phyloP scores from a whole-genome alignment of 2,113 vertebrate genomes.

The Trichomycterus rosablanca region DNA sequence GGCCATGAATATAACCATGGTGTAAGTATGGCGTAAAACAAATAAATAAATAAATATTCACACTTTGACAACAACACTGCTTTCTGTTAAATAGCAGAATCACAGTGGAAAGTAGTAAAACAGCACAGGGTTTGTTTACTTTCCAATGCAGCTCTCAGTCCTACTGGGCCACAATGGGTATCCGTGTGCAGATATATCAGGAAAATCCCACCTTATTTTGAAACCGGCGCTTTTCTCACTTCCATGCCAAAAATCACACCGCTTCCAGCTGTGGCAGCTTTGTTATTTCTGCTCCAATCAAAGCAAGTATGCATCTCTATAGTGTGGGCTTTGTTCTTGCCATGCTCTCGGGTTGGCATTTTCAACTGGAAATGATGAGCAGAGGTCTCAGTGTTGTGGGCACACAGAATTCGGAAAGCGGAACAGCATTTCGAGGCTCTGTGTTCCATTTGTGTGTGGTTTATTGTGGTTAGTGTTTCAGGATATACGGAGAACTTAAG shows the following conservation, averaged over 20 bases:
- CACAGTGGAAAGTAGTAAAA: too few species aligned
- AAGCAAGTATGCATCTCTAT: constrained; percentile 46
- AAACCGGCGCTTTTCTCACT: constrained; percentile 50
- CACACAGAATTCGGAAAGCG: constrained; percentile 26
- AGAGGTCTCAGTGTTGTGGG: background rate
- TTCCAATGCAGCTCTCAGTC: background rate
- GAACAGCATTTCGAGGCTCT: constrained; percentile 24
- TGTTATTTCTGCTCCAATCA: constrained; percentile 35
- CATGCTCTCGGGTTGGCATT: constrained; percentile 51
- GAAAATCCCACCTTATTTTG: constrained; percentile 43
- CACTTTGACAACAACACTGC: too few species aligned
- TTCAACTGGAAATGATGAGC: constrained; percentile 41
- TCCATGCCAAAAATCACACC: constrained; percentile 54
- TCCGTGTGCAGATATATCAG: background rate
- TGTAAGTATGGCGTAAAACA: too few species aligned
- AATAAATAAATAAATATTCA: too few species aligned
- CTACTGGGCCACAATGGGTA: background rate
- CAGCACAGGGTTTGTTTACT: background rate
- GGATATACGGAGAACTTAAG: constrained; percentile 44
- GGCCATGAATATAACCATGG: too few species aligned
- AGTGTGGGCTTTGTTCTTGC: constrained; percentile 52
- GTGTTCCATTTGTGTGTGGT: constrained; percentile 19
- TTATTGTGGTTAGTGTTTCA: constrained; percentile 41
- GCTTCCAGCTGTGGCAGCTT: constrained; percentile 47
- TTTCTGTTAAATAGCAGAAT: too few species aligned